Conservation (phyloP, 2,888 invertebrate species). For the Invenusta paracnida region DNA sequence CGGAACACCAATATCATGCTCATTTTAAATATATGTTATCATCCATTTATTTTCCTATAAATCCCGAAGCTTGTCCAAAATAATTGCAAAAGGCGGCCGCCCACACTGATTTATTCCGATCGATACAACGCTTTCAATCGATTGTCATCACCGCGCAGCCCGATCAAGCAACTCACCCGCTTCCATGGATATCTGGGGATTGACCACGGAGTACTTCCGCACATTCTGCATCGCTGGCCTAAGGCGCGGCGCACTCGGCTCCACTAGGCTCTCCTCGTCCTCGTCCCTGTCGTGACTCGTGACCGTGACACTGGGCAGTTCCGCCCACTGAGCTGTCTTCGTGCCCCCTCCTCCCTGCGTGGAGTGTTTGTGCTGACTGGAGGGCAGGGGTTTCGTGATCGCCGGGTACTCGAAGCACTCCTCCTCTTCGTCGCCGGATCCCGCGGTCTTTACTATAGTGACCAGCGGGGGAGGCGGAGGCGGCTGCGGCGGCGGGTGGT, state of each 20-base stretch:
- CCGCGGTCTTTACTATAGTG: not conserved
- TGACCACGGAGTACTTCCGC: not conserved
- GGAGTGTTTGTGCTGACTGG: no score
- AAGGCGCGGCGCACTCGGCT: not conserved
- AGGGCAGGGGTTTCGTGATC: not conserved
- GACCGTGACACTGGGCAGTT: slow-evolving; percentile 6
- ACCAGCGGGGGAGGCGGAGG: not conserved
- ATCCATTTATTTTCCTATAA: no score
- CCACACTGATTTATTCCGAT: no score
- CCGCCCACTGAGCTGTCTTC: not conserved
- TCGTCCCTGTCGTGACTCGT: not conserved
- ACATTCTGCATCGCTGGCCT: not conserved
- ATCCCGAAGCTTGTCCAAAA: no score
- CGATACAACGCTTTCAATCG: no score
- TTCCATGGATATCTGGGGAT: not conserved
- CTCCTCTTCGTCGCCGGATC: not conserved
- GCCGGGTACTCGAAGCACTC: not conserved
- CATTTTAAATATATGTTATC: no score
- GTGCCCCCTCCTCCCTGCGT: no score
- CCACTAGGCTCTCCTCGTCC: not conserved
- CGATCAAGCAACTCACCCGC: not conserved
- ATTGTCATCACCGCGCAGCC: no score
- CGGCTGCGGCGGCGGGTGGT: not conserved
- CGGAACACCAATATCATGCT: no score
- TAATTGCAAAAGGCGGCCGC: no score